Percentiles rank a stretch among this genome's conserved stretches.
Evolutionary conservation across 2,888 invertebrate species (phyloP).

Genomic region (Agapostemon virescens): DNA sequence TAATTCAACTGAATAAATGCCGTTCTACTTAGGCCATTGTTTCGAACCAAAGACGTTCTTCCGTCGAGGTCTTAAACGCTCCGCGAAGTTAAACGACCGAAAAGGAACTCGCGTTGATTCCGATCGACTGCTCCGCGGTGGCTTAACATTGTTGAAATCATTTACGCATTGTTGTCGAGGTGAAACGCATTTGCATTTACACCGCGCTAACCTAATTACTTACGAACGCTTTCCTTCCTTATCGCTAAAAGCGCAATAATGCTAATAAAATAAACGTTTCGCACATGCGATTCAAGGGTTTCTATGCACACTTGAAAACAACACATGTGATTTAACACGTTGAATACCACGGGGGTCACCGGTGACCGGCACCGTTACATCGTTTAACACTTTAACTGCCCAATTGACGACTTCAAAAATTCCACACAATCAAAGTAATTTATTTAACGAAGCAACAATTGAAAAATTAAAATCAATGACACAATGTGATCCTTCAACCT

Average conservation of each 20-base stretch:
- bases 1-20: slow-evolving; percentile 38
- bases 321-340: too few relatives aligned
- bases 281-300: too few relatives aligned
- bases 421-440: too few relatives aligned
- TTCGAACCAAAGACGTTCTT: slow-evolving; percentile 22
- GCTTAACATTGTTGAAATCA: slow-evolving; percentile 32
- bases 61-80: not conserved
- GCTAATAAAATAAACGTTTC: not conserved
- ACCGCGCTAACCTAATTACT: not conserved
- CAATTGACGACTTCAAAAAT: too few relatives aligned
- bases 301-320: not conserved
- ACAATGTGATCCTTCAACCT: too few relatives aligned
- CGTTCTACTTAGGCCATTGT: slow-evolving; percentile 24
- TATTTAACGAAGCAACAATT: too few relatives aligned
- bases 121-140: not conserved
- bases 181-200: slow-evolving; percentile 2
- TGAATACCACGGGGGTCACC: too few relatives aligned
- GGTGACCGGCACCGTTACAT: too few relatives aligned
- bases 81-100: slow-evolving; percentile 3
- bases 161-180: not conserved
- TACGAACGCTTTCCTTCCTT: not conserved
- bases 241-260: not conserved
- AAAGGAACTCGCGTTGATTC: slow-evolving; percentile 16
- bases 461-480: too few relatives aligned
- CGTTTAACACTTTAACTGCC: too few relatives aligned